A percentile compares a stretch with the other conserved stretches of the same genome.
Conservation (phyloP, 2,888 invertebrate species). For the Lissonota sp. region DNA sequence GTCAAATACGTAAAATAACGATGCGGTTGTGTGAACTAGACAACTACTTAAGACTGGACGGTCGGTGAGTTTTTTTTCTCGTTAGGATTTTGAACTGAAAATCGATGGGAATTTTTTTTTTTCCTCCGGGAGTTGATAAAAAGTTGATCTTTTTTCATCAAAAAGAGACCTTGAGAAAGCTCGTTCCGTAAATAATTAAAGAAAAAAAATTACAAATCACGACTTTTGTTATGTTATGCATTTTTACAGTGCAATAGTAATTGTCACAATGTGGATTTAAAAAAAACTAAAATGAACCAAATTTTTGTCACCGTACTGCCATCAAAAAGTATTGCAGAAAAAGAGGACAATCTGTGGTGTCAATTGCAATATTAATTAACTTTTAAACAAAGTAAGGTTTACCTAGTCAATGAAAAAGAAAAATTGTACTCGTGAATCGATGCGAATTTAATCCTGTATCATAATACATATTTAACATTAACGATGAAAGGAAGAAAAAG, state of each 20-base stretch:
- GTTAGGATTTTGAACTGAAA: conserved; percentile 30
- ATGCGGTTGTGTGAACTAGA: conserved; percentile 25
- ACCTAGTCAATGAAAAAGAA: conserved; percentile 18
- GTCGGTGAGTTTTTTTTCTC: conserved; percentile 40
- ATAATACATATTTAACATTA: background rate
- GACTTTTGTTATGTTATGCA: no score
- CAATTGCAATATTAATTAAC: conserved; percentile 52
- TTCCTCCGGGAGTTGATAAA: background rate
- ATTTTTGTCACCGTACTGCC: conserved; percentile 43
- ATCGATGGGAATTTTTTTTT: conserved; percentile 2
- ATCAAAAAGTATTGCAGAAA: conserved; percentile 49
- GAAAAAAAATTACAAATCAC: background rate
- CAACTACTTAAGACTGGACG: conserved; percentile 52
- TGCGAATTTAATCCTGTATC: conserved; percentile 12
- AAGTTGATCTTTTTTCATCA: background rate
- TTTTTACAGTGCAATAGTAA: no score
- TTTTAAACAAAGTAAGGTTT: conserved; percentile 1
- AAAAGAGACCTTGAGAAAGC: background rate
- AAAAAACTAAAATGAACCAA: conserved; percentile 17
- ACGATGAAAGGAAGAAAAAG: conserved; percentile 24
- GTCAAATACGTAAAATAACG: conserved; percentile 24
- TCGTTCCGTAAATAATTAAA: background rate
- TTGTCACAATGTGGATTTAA: background rate
- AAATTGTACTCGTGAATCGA: background rate
- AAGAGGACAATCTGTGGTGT: conserved; percentile 61